These are phyloP conservation scores for Synergus japonicus DNA, from an alignment of 2,888 invertebrate species.

Conservation along the genomic window DNA sequence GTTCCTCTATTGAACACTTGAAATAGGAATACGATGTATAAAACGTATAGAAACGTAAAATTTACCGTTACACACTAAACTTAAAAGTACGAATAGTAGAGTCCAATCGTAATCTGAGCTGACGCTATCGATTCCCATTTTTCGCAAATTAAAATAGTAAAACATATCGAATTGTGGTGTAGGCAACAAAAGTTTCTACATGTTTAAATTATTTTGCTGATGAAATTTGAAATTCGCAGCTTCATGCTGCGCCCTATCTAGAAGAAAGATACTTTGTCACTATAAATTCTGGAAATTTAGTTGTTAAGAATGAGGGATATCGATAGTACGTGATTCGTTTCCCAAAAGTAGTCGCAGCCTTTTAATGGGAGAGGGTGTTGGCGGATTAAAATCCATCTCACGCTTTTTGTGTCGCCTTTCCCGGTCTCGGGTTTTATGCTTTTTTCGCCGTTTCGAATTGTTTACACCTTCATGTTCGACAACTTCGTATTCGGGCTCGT, in stretches of 20 bases:
- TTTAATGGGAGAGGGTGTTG: constrained; percentile 88
- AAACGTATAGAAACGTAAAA: not conserved
- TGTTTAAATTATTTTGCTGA: not conserved
- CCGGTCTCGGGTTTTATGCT: constrained; percentile 81
- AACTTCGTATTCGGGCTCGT: constrained; percentile 90
- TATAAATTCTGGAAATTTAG: constrained; percentile 47
- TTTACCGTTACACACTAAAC: not conserved
- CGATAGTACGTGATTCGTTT: constrained; percentile 92
- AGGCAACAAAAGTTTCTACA: not conserved
- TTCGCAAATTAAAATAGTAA: not conserved
- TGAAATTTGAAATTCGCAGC: constrained; percentile 26
- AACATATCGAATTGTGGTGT: not conserved
- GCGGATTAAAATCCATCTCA: constrained; percentile 79
- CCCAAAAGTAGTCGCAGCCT: constrained; percentile 92
- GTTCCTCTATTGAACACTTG: constrained; percentile 14
- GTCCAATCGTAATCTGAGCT: constrained; percentile 28
- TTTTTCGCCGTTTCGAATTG: constrained; percentile 77
- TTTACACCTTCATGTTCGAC: constrained; percentile 89
- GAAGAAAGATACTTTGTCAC: constrained; percentile 23
- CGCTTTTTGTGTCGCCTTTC: constrained; percentile 82
- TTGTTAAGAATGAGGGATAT: constrained; percentile 86
- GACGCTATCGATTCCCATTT: not conserved
- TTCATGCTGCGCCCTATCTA: constrained; percentile 17
- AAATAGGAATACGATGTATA: not conserved
- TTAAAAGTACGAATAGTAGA: not conserved